These are phyloP conservation scores for Scaptomyza tumidula DNA, from an alignment of 2,888 invertebrate genomes.

Conservation along the genomic window DNA sequence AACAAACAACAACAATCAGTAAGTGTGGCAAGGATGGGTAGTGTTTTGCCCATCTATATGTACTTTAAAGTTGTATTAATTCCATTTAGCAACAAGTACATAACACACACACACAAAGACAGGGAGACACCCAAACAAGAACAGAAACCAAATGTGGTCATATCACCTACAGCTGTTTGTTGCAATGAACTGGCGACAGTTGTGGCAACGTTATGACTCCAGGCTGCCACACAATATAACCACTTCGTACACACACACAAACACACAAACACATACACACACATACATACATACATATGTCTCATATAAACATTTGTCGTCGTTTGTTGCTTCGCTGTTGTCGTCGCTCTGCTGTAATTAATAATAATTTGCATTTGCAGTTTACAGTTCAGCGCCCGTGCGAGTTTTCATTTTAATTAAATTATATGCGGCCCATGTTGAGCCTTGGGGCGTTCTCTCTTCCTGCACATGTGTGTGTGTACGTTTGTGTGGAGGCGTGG, in stretches of 20 bases:
- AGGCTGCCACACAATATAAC: conserved; percentile 25
- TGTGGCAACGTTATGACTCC: conserved; percentile 52
- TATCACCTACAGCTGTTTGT: conserved; percentile 52
- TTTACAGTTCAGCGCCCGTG: conserved; percentile 79
- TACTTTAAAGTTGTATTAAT: conserved; percentile 48
- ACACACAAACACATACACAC: conserved; percentile 13
- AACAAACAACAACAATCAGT: conserved; percentile 1
- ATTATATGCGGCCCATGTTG: conserved; percentile 54
- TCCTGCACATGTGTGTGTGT: neutral
- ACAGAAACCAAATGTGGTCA: conserved; percentile 22
- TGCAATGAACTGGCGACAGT: conserved; percentile 55
- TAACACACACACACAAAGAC: conserved; percentile 12
- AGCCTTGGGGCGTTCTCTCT: conserved; percentile 23
- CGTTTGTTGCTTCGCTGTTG: conserved; percentile 57
- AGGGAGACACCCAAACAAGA: conserved; percentile 7
- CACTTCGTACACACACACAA: conserved; percentile 10
- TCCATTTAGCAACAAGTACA: conserved; percentile 30
- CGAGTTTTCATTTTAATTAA: conserved; percentile 80
- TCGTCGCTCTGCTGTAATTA: conserved; percentile 67
- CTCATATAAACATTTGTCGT: conserved; percentile 64
- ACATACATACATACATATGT: conserved; percentile 38
- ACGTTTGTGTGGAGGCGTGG: conserved; percentile 36
- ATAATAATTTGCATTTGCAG: conserved; percentile 79
- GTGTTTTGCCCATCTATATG: neutral
- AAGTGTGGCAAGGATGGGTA: neutral